Evolutionary conservation across 2,888 invertebrate species (phyloP), one percentile per base, ranked within the genome.

Genomic region (Celastrina argiolus): DNA sequence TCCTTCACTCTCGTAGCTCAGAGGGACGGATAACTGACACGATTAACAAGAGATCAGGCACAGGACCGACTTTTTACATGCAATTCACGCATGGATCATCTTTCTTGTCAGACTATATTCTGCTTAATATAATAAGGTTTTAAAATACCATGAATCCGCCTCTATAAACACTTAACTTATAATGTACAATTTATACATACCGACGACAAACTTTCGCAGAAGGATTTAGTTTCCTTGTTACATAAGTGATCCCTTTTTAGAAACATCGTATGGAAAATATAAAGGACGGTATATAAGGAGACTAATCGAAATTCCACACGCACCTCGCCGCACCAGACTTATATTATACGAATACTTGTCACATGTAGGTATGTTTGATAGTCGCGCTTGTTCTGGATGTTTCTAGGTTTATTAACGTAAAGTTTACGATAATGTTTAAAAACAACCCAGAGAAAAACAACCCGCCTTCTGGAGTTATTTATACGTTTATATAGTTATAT

Each of bases 271-370:
- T 58, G 42, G 63, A 18, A 31, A 39, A 68, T 70, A 78, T 84
- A 83, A 85, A 84, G 79, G 85, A 83, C 75, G 82, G 76, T 77
- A 77, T 80, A 78, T 81, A 83, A 82, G 81, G 76, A 79, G 76
- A 77, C 84, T 85, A 83, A 85, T 86, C 85, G 80, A 85, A 85
- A 87, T 87, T 87, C 85, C 77, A 71, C 76, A 78, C 83, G 81
- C 85, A 83, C 79, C 74, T 59, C 61, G 18, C 16, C 56, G 59
- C 36, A 34, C 22, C 31, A 65, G 66, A 31, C 66, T 68, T 66
- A 66, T 68, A 66, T 63, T 65, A 68, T 65, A 39, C 36, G 61
- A 61, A 61, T 61, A 39, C 61, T 39, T 39, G 14, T 5, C 2
- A 18, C 14, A 56, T 26, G 8, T 8, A 18, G 34, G 3, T 16